phyloP scores from a whole-genome alignment of 2,888 invertebrate species.

The Troides aeacus region DNA sequence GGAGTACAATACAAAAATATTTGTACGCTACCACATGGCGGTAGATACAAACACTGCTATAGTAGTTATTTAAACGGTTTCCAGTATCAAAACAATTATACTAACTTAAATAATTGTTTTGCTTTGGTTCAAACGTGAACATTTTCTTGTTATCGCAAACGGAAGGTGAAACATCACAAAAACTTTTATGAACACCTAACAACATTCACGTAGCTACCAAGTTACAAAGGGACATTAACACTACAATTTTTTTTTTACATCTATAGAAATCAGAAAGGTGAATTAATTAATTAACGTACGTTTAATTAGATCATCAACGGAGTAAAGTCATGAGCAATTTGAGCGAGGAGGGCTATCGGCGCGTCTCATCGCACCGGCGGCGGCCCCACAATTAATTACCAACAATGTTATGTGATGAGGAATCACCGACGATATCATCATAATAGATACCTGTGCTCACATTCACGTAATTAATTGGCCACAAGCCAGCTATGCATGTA shows the following conservation, averaged over 20 bases:
- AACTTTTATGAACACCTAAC: neutral
- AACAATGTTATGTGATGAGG: slow-evolving; percentile 56
- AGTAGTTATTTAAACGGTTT: too few relatives aligned
- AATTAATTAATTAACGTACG: slow-evolving; percentile 74
- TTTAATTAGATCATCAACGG: slow-evolving; percentile 75
- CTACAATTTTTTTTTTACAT: neutral
- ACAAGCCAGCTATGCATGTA: slow-evolving; percentile 13
- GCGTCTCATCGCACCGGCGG: slow-evolving; percentile 60
- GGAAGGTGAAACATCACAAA: too few relatives aligned
- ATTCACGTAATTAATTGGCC: slow-evolving; percentile 37
- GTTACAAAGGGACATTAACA: slow-evolving; percentile 12
- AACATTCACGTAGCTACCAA: neutral
- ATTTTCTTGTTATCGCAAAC: too few relatives aligned
- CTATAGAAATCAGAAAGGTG: slow-evolving; percentile 35
- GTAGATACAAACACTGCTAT: too few relatives aligned
- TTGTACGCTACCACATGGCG: too few relatives aligned
- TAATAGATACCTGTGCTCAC: slow-evolving; percentile 39
- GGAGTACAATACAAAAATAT: too few relatives aligned
- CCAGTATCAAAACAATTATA: too few relatives aligned
- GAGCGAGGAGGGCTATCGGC: slow-evolving; percentile 61
- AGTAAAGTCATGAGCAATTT: slow-evolving; percentile 60
- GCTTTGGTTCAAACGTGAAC: too few relatives aligned
- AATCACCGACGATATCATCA: slow-evolving; percentile 56
- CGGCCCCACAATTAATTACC: slow-evolving; percentile 52
- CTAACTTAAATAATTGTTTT: too few relatives aligned